Conservation (phyloP, 1,140 invertebrate species). For the Drosophila aff. region DNA sequence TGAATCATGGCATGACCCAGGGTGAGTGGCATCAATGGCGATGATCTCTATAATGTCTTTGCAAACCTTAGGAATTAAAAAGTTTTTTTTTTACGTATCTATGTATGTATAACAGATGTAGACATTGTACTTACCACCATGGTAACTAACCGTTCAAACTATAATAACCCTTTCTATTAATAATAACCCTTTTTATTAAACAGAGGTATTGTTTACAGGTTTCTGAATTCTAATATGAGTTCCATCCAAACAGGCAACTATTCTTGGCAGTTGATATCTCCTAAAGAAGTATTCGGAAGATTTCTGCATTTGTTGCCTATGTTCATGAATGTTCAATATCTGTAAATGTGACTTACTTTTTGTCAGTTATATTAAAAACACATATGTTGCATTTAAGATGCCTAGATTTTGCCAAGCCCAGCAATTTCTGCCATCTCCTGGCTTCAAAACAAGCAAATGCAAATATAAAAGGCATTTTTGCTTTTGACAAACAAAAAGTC, state of each 20-base stretch:
- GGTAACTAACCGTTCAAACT: slow-evolving; percentile 8
- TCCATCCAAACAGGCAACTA: slow-evolving; percentile 10
- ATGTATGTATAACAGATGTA: neutral
- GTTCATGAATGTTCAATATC: too few species aligned
- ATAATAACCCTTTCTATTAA: slow-evolving; percentile 3
- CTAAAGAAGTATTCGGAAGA: neutral
- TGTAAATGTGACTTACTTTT: too few species aligned
- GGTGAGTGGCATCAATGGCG: slow-evolving; percentile 11
- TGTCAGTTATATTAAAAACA: too few species aligned
- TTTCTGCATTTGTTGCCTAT: neutral
- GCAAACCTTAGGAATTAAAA: neutral
- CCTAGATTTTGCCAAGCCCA: too few species aligned
- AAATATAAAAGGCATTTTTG: too few species aligned
- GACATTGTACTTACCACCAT: slow-evolving; percentile 13
- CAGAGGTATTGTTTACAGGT: neutral
- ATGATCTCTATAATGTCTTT: neutral
- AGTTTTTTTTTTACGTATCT: too few species aligned
- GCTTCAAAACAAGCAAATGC: too few species aligned
- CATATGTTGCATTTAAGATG: too few species aligned
- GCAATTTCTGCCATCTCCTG: too few species aligned
- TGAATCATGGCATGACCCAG: slow-evolving; percentile 3
- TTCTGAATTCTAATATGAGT: slow-evolving; percentile 6
- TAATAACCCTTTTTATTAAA: slow-evolving; percentile 11
- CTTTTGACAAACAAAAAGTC: too few species aligned
- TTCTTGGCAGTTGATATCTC: neutral